phyloP scores from a whole-genome alignment of 1,140 invertebrate species.

The Drosophila nannoptera region DNA sequence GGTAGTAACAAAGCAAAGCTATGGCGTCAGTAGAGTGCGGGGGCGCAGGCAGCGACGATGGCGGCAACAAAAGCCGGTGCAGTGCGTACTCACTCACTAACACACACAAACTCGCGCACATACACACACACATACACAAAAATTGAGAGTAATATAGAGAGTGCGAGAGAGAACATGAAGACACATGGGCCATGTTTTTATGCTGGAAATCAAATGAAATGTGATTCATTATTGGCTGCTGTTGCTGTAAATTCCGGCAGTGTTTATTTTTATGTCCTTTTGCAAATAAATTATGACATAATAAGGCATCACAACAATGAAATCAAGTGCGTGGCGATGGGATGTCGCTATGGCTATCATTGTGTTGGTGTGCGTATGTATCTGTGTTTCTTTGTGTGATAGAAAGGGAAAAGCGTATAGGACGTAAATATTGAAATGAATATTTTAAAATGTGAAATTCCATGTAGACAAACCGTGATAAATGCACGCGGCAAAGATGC shows the following conservation, averaged over 20 bases:
- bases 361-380: neutral
- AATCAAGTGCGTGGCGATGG: constrained; percentile 48
- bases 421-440: constrained; percentile 52
- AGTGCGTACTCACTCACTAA: constrained; percentile 38
- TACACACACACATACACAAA: constrained; percentile 20
- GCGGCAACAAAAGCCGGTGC: constrained; percentile 70
- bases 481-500: constrained; percentile 18
- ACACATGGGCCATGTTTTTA: constrained; percentile 29
- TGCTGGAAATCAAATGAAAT: constrained; percentile 57
- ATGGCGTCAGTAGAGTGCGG: constrained; percentile 35
- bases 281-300: constrained; percentile 72
- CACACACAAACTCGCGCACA: constrained; percentile 2
- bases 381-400: constrained; percentile 19
- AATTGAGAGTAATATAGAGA: constrained; percentile 10
- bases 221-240: constrained; percentile 64
- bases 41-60: constrained; percentile 19
- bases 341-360: neutral
- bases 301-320: constrained; percentile 51
- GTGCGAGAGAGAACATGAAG: neutral
- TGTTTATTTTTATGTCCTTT: constrained; percentile 59
- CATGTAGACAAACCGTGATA: constrained; percentile 52
- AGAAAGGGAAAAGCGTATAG: constrained; percentile 28
- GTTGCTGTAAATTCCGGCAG: constrained; percentile 62
- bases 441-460: constrained; percentile 66
- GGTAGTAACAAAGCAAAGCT: constrained; percentile 48